Evolutionary conservation across 92 coral and sea anemone genomes (phyloP).

Genomic region (Metridium senile): DNA sequence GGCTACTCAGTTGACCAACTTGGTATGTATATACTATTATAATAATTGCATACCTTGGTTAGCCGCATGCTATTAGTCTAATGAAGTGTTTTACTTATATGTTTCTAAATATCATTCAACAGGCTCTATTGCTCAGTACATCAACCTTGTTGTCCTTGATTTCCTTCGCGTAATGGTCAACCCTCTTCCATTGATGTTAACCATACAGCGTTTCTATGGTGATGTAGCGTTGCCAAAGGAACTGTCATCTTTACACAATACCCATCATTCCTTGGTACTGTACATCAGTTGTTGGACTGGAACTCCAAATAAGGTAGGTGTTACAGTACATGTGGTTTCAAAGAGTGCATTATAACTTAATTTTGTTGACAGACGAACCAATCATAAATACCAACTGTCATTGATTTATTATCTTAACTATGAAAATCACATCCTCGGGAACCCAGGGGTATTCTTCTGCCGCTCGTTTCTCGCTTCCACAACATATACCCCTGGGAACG

Average conservation of each 20-base stretch:
- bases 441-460: too few relatives aligned
- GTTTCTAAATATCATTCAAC: too few relatives aligned
- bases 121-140: conserved; percentile 69
- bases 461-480: too few relatives aligned
- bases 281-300: conserved; percentile 48
- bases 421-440: too few relatives aligned
- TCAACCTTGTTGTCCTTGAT: conserved; percentile 76
- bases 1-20: conserved; percentile 5
- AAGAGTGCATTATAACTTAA: too few relatives aligned
- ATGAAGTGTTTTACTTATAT: too few relatives aligned
- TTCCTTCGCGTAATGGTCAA: conserved; percentile 59
- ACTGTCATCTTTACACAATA: conserved; percentile 27
- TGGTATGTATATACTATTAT: not conserved
- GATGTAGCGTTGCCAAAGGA: conserved; percentile 16
- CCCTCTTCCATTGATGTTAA: conserved; percentile 69
- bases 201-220: conserved; percentile 50
- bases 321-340: too few relatives aligned
- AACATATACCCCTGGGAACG: too few relatives aligned
- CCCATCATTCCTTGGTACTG: conserved; percentile 43
- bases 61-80: too few relatives aligned
- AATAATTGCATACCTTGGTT: not conserved
- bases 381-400: too few relatives aligned
- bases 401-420: too few relatives aligned
- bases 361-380: too few relatives aligned
- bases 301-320: not conserved